Base-by-base conservation (phyloP, 2,797 vertebrate species). In the Gadopsis marmoratus region DNA sequence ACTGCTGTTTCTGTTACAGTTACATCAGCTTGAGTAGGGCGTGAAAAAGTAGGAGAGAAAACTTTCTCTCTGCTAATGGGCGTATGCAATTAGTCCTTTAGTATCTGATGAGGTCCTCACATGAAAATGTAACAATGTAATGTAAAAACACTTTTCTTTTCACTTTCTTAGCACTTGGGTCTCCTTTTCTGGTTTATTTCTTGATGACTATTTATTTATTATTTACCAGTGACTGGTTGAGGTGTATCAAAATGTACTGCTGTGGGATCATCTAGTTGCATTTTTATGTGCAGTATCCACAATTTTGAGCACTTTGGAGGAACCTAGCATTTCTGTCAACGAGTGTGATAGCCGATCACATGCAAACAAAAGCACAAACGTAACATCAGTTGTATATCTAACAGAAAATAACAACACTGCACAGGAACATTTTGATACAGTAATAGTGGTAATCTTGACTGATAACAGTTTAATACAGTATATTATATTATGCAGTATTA, bases 1-100 rank as follows among this genome's bases (percentile, higher is more conserved):
- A 63, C 51, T 8, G 58, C 43, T 31, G 67, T 56, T 82, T 76
- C 78, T 63, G 62, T 56, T 78, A 50, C 37, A 41, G n/a, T 79
- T 71, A 16, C 66, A 70, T 80, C 59, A 64, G 7, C 71, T 35
- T 74, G 56, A 79, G 72, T 5, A 48, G 70, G 29, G 76, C 17
- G 50, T 26, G 53, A 39, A 83, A 79, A 84, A 78, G 0, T 6
- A 29, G 7, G 23, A 64, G 37, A 54, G 48, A 63, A 68, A 31
- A n/a, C 17, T 41, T 55, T 41, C 10, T 41, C 10, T 65, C 61
- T 47, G 55, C 26, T 16, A 31, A 48, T 21, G 1, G 35, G 33
- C 29, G 41, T 23, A 23, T 68, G 21, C 21, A 74, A 47, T 63
- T 66, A 71, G 7, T 39, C 53, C n/a, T 60, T 21, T 58, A 64